Evolutionary conservation across 2,113 vertebrate genomes (phyloP).

Genomic region (Neoarius graeffei): DNA sequence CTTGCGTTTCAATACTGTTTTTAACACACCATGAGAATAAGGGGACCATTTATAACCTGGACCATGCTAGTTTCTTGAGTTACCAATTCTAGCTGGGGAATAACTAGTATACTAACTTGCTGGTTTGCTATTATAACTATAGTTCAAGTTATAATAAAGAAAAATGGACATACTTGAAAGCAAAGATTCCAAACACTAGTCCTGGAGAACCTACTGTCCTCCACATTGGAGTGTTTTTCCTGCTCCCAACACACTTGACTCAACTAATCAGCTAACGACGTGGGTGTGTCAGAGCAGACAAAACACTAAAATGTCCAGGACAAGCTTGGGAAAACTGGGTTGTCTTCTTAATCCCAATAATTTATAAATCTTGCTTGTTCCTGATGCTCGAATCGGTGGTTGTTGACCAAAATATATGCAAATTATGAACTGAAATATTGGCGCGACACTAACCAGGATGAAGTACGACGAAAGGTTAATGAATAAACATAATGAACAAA

Average conservation of each 20-base stretch:
- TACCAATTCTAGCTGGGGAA: too few relatives aligned
- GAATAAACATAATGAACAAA: not conserved
- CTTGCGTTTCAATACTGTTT: conserved; percentile 1
- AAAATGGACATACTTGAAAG: not conserved
- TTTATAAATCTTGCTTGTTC: not conserved
- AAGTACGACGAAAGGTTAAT: not conserved
- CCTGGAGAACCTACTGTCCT: not conserved
- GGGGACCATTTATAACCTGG: too few relatives aligned
- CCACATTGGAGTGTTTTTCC: not conserved
- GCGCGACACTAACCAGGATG: not conserved
- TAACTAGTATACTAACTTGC: too few relatives aligned
- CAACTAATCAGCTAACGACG: not conserved
- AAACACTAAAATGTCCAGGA: not conserved
- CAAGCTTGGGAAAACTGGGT: not conserved
- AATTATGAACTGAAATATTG: not conserved
- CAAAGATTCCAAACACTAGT: not conserved
- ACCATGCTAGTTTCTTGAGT: too few relatives aligned
- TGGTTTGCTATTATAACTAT: too few relatives aligned
- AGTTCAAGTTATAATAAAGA: not conserved
- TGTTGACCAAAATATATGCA: not conserved
- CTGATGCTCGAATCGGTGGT: not conserved
- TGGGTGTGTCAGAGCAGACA: not conserved
- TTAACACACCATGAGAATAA: not conserved
- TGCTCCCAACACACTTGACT: not conserved
- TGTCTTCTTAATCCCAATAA: not conserved